Percentiles rank a stretch among this genome's conserved stretches.
Evolutionary conservation across 2,888 invertebrate genomes (phyloP).

Genomic region (Xiphydria camelus): DNA sequence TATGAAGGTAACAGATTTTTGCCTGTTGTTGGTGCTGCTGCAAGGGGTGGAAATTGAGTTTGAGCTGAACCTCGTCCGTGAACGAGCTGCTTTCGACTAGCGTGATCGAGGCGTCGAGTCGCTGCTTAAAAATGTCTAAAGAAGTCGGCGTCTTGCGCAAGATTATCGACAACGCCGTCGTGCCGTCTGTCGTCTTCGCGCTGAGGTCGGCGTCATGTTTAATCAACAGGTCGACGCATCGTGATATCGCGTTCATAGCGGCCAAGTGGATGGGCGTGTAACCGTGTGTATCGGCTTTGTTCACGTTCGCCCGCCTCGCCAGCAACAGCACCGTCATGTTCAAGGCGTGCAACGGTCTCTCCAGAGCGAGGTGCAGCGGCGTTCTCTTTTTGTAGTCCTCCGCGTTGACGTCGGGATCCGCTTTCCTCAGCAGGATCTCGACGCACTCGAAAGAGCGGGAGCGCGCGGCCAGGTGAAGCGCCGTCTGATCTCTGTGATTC

Average conservation of each 20-base stretch:
- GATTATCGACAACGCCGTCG: constrained; percentile 83
- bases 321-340: constrained; percentile 79
- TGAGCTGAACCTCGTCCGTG: constrained; percentile 78
- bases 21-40: constrained; percentile 81
- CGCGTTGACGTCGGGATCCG: constrained; percentile 77
- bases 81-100: constrained; percentile 77
- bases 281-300: constrained; percentile 82
- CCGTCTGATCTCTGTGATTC: constrained; percentile 81
- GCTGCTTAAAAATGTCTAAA: constrained; percentile 79
- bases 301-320: constrained; percentile 80
- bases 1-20: constrained; percentile 84
- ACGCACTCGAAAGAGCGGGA: constrained; percentile 82
- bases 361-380: constrained; percentile 80
- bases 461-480: constrained; percentile 82
- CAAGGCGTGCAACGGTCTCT: constrained; percentile 78
- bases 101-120: constrained; percentile 79
- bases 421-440: constrained; percentile 73
- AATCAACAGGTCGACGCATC: constrained; percentile 82
- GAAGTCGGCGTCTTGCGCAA: constrained; percentile 86
- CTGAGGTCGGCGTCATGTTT: constrained; percentile 88
- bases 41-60: constrained; percentile 80
- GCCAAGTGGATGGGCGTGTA: constrained; percentile 85
- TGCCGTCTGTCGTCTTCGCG: constrained; percentile 83
- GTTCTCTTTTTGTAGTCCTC: constrained; percentile 81
- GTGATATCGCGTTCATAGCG: constrained; percentile 80